Evolutionary conservation across 2,797 vertebrate species (phyloP), one percentile per base, ranked within the genome.

Genomic region (Sebastes trivittatus): DNA sequence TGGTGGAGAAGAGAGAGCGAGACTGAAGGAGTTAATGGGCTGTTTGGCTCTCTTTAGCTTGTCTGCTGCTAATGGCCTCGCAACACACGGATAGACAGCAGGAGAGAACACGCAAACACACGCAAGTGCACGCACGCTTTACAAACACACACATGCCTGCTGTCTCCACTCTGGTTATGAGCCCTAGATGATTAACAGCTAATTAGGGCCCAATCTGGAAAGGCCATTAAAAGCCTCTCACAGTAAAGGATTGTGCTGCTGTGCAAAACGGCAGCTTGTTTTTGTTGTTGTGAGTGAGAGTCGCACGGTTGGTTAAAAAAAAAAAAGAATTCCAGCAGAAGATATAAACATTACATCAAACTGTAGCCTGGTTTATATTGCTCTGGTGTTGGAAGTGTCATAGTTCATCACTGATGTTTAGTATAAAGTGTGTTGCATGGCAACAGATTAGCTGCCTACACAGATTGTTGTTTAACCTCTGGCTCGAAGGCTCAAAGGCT

Each of bases 141-240:
- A 62, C 78, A 77, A 77, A 87, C 75, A 89, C 92, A 90, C 91
- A 85, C 86, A 52, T 72, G 82, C 93, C 89, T 82, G 91, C 93
- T 93, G 92, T 93, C 94, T 94, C 85, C 89, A 73, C 87, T 87
- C 88, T 92, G 91, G 94, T 95, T 94, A 94, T 96, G 94, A 95
- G 93, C 89, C 93, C 91, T 91, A 94, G 93, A 96, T 96, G 95
- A 96, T 96, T 96, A 96, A 95, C 93, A 95, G 95, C 94, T 96
- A 96, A 96, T 96, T 96, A 96, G 94, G 88, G 85, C 88, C 87
- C 95, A 95, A 95, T 95, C 95, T 96, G 94, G 94, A 94, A 89
- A 92, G 86, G 85, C 93, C 92, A 94, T 95, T 95, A 95, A 95
- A 94, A 93, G 79, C 73, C 92, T 88, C 89, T 94, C 87, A 86